Percentiles rank a stretch among this genome's conserved stretches.
Evolutionary conservation across 2,888 invertebrate genomes (phyloP).

Genomic region (Capitulum mitella): DNA sequence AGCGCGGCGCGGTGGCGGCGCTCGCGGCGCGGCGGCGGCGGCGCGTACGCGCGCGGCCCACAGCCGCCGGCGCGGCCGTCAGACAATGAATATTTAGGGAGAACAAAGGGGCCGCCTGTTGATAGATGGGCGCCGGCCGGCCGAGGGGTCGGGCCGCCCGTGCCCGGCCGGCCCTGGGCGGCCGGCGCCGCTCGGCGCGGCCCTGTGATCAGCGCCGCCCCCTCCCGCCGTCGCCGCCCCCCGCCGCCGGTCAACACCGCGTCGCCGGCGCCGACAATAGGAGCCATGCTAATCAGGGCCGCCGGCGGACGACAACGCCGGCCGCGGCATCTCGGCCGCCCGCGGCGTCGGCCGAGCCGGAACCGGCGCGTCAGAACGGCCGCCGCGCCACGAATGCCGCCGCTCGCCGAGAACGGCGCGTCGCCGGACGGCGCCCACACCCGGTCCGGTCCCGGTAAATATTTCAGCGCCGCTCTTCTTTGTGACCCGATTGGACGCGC

Average conservation of each 20-base stretch:
- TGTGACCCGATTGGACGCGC: background rate
- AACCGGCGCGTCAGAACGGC: background rate
- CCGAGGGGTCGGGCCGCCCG: background rate
- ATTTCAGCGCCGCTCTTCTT: no score
- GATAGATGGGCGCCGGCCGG: constrained; percentile 4
- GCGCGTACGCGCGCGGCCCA: background rate
- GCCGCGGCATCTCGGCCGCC: background rate
- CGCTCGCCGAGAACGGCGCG: no score
- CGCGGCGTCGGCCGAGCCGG: background rate
- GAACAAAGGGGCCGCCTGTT: constrained; percentile 25
- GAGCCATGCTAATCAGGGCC: constrained; percentile 4
- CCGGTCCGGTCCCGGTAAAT: no score
- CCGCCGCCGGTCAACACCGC: background rate
- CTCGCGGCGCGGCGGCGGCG: constrained; percentile 1
- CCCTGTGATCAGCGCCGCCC: constrained; percentile 2
- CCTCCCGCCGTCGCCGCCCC: background rate
- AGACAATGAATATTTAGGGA: constrained; percentile 16
- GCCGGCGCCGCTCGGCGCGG: background rate
- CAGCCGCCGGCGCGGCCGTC: constrained; percentile 1
- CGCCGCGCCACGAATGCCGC: background rate
- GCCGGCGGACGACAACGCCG: no score
- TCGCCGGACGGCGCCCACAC: no score
- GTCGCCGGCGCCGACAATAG: background rate
- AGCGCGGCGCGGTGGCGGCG: background rate
- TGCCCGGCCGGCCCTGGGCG: background rate